Percentiles rank a stretch among this genome's conserved stretches.
Conservation (phyloP, 2,888 invertebrate species). For the Drosophila borborema region DNA sequence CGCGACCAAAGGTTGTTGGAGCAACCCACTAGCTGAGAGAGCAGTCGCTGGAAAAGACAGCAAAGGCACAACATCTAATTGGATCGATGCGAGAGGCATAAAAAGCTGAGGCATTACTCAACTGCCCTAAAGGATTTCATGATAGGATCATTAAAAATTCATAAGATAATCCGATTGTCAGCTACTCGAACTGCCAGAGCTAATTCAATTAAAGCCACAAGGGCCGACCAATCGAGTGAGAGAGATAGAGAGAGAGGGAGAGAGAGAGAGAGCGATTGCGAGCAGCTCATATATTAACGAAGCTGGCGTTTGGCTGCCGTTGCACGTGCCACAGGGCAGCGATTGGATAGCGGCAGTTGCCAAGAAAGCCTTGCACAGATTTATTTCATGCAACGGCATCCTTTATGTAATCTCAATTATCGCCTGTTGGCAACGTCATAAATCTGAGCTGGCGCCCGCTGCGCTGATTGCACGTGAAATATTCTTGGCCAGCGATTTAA, state of each 20-base stretch:
- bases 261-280: neutral
- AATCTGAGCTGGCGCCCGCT: constrained; percentile 50
- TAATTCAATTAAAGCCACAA: constrained; percentile 68
- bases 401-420: constrained; percentile 78
- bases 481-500: constrained; percentile 59
- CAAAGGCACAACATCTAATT: constrained; percentile 65
- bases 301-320: constrained; percentile 70
- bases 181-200: constrained; percentile 24
- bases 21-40: constrained; percentile 38
- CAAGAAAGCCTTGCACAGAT: constrained; percentile 60
- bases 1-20: constrained; percentile 48
- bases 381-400: constrained; percentile 64
- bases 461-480: constrained; percentile 63
- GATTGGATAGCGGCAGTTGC: constrained; percentile 58
- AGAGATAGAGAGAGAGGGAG: neutral
- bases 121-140: constrained; percentile 22
- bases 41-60: constrained; percentile 10
- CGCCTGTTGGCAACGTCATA: constrained; percentile 73
- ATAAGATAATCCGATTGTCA: constrained; percentile 44
- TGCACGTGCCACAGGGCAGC: constrained; percentile 67
- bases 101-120: constrained; percentile 21
- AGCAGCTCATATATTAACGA: constrained; percentile 69
- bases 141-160: constrained; percentile 68
- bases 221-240: constrained; percentile 21
- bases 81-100: constrained; percentile 70